Evolutionary conservation across 1,140 invertebrate genomes (phyloP).

Genomic region (Bradysia coprophila): DNA sequence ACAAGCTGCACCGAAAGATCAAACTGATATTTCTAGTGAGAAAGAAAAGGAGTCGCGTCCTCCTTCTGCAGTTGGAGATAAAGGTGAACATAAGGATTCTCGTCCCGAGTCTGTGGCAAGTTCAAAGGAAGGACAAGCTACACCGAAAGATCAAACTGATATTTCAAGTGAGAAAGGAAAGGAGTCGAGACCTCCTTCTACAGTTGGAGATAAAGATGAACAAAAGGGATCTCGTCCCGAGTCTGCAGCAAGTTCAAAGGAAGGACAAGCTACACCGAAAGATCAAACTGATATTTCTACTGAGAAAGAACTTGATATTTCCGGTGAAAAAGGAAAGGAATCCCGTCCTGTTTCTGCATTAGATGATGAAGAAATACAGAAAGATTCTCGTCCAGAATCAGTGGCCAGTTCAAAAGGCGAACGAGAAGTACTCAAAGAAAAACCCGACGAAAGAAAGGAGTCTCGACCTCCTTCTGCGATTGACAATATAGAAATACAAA

Average conservation of each 20-base stretch:
- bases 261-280: neutral
- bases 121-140: constrained; percentile 3
- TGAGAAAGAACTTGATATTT: no score
- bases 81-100: no score
- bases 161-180: neutral
- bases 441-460: no score
- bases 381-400: no score
- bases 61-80: no score
- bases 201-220: constrained; percentile 3
- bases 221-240: neutral
- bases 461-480: no score
- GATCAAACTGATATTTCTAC: neutral
- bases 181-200: neutral
- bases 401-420: no score
- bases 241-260: constrained; percentile 5
- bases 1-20: neutral
- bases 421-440: neutral
- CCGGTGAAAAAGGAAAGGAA: neutral
- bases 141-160: neutral
- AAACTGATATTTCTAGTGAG: no score
- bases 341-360: neutral
- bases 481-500: no score
- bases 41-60: no score
- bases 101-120: constrained; percentile 2
- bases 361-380: neutral